These are phyloP conservation scores for Carassius gibelio DNA, from an alignment of 2,113 vertebrate genomes.

Conservation along the genomic window DNA sequence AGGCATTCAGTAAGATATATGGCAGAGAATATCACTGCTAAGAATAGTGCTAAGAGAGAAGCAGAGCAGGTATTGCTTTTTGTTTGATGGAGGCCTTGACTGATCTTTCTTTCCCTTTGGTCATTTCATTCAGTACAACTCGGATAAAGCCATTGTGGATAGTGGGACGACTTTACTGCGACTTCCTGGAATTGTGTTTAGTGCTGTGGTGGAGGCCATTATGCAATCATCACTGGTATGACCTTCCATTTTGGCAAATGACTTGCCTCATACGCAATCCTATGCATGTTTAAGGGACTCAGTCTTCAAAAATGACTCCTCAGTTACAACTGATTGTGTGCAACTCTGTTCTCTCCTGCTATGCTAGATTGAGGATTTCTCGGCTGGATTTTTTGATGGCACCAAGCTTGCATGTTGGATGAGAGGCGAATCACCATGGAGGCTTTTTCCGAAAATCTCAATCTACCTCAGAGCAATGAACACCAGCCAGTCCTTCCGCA, in stretches of 20 bases:
- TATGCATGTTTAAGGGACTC: background rate
- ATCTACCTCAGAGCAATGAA: conserved; percentile 91
- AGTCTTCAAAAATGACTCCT: background rate
- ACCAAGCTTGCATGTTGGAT: conserved; percentile 93
- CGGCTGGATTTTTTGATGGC: conserved; percentile 91
- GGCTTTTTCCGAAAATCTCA: conserved; percentile 92
- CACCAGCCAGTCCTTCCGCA: conserved; percentile 88
- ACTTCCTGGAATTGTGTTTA: conserved; percentile 91
- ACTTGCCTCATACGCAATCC: background rate
- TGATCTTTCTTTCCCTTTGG: conserved; percentile 25
- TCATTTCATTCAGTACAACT: conserved; percentile 83
- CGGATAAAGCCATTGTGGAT: conserved; percentile 97
- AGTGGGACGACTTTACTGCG: conserved; percentile 95
- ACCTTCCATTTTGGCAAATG: background rate
- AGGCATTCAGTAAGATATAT: background rate
- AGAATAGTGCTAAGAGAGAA: conserved; percentile 19
- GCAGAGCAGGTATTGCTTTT: conserved; percentile 1
- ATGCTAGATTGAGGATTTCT: conserved; percentile 88
- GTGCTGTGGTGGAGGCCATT: conserved; percentile 87
- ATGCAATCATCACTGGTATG: conserved; percentile 85
- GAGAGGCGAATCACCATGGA: conserved; percentile 86
- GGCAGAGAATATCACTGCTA: background rate
- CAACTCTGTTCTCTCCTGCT: background rate
- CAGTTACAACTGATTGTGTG: background rate
- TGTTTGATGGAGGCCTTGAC: background rate